Conservation (phyloP, 1,140 invertebrate species). For the Gyrodactylus salaris region DNA sequence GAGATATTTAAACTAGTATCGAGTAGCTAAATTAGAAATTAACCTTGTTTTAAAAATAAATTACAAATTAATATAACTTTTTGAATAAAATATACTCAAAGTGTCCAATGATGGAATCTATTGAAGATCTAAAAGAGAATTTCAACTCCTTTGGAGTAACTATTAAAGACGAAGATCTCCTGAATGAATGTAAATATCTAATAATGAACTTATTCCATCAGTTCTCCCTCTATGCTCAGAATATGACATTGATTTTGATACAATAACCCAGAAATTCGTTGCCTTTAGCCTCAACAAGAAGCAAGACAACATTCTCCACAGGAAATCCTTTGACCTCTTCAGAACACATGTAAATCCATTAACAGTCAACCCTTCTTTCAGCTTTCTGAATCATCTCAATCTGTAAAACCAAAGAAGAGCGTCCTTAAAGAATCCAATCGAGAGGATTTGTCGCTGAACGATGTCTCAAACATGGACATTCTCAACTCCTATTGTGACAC, state of each 20-base stretch:
- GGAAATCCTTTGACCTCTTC: background rate
- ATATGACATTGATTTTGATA: background rate
- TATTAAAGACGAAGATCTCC: background rate
- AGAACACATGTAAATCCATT: background rate
- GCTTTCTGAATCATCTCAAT: background rate
- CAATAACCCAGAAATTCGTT: background rate
- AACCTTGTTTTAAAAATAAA: too few relatives aligned
- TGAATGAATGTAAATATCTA: background rate
- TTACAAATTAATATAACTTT: too few relatives aligned
- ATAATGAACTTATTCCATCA: background rate
- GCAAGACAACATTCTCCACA: background rate
- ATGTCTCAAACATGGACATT: background rate
- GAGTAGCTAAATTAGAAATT: too few relatives aligned
- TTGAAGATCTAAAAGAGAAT: background rate
- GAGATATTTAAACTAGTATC: too few relatives aligned
- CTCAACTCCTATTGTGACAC: background rate
- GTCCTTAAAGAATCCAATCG: background rate
- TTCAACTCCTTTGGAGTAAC: background rate
- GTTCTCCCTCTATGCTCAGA: background rate
- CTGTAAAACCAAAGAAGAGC: background rate
- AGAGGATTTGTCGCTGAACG: background rate
- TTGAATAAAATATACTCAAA: too few relatives aligned
- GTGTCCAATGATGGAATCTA: background rate
- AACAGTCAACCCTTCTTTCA: background rate
- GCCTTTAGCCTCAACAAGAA: background rate